Evolutionary conservation across 2,888 invertebrate species (phyloP), one percentile per base, ranked within the genome.

Genomic region (Dryobota labecula): DNA sequence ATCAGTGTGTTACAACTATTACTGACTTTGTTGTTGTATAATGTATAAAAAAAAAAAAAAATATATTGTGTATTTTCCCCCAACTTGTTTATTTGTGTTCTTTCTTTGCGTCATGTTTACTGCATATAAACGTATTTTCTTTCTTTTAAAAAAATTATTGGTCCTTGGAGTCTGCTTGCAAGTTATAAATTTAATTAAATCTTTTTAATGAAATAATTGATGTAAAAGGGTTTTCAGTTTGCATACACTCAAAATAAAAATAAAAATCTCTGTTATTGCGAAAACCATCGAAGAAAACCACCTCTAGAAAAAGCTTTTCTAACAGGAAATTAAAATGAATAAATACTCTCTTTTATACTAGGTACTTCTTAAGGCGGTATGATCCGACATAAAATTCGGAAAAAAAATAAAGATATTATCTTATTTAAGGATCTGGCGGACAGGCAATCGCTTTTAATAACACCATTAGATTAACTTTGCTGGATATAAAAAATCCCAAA

Each of bases 1-100:
- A 58, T 75, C 58, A 75, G 53, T 53, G 18, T 18, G 15, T 69
- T 68, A 47, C 5, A 75, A 69, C 18, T 33, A 41, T 53, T 24
- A 53, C 5, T 38, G 30, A 24, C 20, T 57, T 45, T 43, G 57
- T 53, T 38, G 24, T 65, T 47, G 20, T n/a, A n/a, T n/a, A n/a
- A n/a, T n/a, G n/a, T n/a, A n/a, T n/a, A n/a, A n/a, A n/a, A n/a
- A n/a, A n/a, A n/a, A n/a, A n/a, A n/a, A n/a, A n/a, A n/a, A n/a
- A n/a, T n/a, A n/a, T n/a, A n/a, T n/a, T n/a, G n/a, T n/a, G n/a
- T n/a, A n/a, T n/a, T n/a, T n/a, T n/a, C n/a, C n/a, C n/a, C n/a
- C n/a, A n/a, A n/a, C n/a, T n/a, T n/a, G n/a, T n/a, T n/a, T n/a
- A n/a, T n/a, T n/a, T n/a, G n/a, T n/a, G n/a, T n/a, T n/a, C n/a